phyloP scores from a whole-genome alignment of 2,888 invertebrate genomes.

The Zaprionus bogoriensis region DNA sequence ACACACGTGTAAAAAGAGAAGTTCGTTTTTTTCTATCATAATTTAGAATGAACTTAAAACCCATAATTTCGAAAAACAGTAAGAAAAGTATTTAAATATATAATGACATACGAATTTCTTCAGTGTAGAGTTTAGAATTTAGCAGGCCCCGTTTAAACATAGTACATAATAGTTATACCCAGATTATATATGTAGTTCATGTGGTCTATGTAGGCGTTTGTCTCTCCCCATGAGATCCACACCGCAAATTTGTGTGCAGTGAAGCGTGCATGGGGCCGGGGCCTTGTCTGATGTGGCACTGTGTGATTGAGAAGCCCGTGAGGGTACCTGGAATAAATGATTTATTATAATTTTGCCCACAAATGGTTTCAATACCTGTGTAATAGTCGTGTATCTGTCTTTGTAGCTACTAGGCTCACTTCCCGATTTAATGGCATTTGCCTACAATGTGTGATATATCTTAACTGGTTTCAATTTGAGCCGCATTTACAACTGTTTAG shows the following conservation, averaged over 20 bases:
- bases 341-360: constrained; percentile 28
- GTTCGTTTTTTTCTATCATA: too few relatives aligned
- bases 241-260: constrained; percentile 20
- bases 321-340: constrained; percentile 13
- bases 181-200: constrained; percentile 4
- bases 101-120: too few relatives aligned
- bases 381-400: background rate
- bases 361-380: constrained; percentile 30
- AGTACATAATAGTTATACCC: background rate
- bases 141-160: background rate
- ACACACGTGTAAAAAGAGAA: too few relatives aligned
- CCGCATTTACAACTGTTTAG: constrained; percentile 22
- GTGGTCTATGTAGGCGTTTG: background rate
- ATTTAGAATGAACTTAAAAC: too few relatives aligned
- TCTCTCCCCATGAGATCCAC: constrained; percentile 13
- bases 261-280: constrained; percentile 27
- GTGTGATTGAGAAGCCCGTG: constrained; percentile 6
- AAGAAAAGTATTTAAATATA: too few relatives aligned
- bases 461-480: constrained; percentile 59
- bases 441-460: constrained; percentile 16
- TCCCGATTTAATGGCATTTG: too few relatives aligned
- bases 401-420: background rate
- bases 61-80: too few relatives aligned
- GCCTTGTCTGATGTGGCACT: constrained; percentile 16
- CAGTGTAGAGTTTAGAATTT: too few relatives aligned